Percentiles rank a stretch among this genome's conserved stretches.
phyloP scores from a whole-genome alignment of 2,888 invertebrate genomes.

The Drosophila borborema region DNA sequence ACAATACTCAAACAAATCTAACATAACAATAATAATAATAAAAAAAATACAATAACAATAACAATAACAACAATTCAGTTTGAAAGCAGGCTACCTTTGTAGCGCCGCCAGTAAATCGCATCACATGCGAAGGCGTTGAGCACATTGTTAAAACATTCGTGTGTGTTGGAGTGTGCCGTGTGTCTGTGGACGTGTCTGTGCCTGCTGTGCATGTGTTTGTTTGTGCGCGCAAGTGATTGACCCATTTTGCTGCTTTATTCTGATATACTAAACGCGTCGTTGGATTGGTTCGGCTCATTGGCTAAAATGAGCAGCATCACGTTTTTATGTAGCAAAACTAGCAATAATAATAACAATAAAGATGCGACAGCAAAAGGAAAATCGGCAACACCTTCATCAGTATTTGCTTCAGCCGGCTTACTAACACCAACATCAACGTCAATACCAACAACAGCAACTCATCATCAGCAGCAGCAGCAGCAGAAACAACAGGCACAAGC shows the following conservation, averaged over 20 bases:
- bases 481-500: constrained; percentile 15
- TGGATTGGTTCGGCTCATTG: constrained; percentile 26
- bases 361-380: constrained; percentile 47
- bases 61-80: constrained; percentile 6
- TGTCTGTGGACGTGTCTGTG: constrained; percentile 20
- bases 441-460: constrained; percentile 18
- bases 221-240: constrained; percentile 61
- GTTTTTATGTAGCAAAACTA: constrained; percentile 74
- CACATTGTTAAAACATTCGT: constrained; percentile 17
- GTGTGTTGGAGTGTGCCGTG: constrained; percentile 28
- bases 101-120: constrained; percentile 28
- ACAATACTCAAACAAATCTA: constrained; percentile 36
- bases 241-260: constrained; percentile 61
- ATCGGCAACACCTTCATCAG: constrained; percentile 23
- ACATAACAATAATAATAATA: constrained; percentile 23
- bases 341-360: constrained; percentile 33
- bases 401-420: constrained; percentile 47
- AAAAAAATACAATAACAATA: background rate
- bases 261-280: constrained; percentile 25
- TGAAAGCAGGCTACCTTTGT: constrained; percentile 34
- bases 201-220: constrained; percentile 15
- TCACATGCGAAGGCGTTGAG: constrained; percentile 52
- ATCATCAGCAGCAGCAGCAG: constrained; percentile 10
- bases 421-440: constrained; percentile 43
- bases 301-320: constrained; percentile 76